phyloP scores from a whole-genome alignment of 1,140 invertebrate genomes.

The Neelides sp. region DNA sequence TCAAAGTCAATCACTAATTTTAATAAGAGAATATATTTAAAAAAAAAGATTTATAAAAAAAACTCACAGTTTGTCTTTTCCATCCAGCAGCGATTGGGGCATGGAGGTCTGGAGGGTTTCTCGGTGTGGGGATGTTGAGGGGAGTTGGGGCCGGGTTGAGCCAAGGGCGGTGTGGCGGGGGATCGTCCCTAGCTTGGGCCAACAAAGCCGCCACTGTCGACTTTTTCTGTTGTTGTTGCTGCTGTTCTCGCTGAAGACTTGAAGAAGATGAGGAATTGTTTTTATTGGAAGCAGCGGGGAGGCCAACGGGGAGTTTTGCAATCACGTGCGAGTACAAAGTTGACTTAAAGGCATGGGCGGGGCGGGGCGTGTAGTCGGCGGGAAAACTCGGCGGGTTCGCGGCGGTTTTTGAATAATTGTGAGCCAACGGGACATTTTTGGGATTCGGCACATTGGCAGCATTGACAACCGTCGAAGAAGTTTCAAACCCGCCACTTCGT shows the following conservation, averaged over 20 bases:
- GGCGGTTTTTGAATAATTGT: too few relatives aligned
- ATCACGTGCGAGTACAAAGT: constrained; percentile 27
- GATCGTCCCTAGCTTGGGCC: constrained; percentile 58
- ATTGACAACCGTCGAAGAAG: too few relatives aligned
- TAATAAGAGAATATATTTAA: constrained; percentile 67
- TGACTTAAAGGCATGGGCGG: constrained; percentile 26
- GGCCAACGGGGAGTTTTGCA: constrained; percentile 21
- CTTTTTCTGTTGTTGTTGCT: constrained; percentile 56
- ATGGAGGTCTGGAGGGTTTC: constrained; percentile 42
- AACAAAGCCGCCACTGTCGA: constrained; percentile 76
- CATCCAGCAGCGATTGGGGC: constrained; percentile 69
- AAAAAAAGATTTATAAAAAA: constrained; percentile 76
- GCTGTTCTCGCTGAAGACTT: not conserved
- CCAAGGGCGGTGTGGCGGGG: constrained; percentile 27
- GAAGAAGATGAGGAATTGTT: not conserved
- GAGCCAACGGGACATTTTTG: too few relatives aligned
- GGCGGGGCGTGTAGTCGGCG: constrained; percentile 22
- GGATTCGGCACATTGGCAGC: too few relatives aligned
- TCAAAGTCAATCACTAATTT: constrained; percentile 33
- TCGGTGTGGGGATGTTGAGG: constrained; percentile 12
- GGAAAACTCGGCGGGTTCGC: too few relatives aligned
- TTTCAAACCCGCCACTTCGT: too few relatives aligned
- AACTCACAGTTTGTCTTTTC: constrained; percentile 75
- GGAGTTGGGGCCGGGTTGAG: constrained; percentile 11
- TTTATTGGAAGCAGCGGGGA: constrained; percentile 2